Conservation (phyloP, 37 sponge, comb jelly and placozoan genomes). For the Chondrilla cf. caribensis region DNA sequence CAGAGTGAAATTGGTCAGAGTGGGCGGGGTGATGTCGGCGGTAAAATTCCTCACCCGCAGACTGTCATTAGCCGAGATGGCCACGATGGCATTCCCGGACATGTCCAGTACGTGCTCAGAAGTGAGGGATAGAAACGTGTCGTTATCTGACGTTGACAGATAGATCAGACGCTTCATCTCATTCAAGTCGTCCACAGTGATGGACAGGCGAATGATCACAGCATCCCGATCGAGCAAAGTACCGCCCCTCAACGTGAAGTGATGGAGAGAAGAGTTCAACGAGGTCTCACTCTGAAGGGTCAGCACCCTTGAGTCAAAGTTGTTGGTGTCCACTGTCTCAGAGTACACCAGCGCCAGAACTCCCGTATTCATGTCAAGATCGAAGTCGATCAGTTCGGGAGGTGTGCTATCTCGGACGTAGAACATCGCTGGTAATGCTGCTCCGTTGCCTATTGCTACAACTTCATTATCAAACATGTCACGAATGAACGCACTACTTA, state of each 20-base stretch:
- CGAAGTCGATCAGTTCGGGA: constrained; percentile 59
- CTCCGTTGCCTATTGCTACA: constrained; percentile 35
- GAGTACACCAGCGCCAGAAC: constrained; percentile 68
- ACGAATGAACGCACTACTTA: constrained; percentile 35
- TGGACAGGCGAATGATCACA: constrained; percentile 38
- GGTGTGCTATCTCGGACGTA: constrained; percentile 58
- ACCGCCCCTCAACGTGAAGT: constrained; percentile 60
- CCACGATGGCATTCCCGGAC: constrained; percentile 54
- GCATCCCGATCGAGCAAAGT: constrained; percentile 34
- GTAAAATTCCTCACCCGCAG: constrained; percentile 38
- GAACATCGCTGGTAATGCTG: constrained; percentile 2
- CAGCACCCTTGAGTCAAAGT: constrained; percentile 49
- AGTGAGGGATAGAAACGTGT: constrained; percentile 58
- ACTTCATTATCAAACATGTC: constrained; percentile 68
- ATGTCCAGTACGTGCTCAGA: constrained; percentile 67
- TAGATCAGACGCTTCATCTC: constrained; percentile 72
- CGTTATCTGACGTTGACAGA: constrained; percentile 57
- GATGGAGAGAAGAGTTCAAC: neutral
- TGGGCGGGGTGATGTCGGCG: constrained; percentile 68
- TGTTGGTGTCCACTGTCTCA: constrained; percentile 76
- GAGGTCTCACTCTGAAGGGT: constrained; percentile 62
- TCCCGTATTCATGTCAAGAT: constrained; percentile 67
- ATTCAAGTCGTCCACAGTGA: constrained; percentile 71
- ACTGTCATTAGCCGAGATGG: constrained; percentile 23
- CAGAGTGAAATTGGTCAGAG: constrained; percentile 60